These are phyloP conservation scores for Siniperca undulata DNA, from an alignment of 2,797 vertebrate genomes.

Conservation along the genomic window DNA sequence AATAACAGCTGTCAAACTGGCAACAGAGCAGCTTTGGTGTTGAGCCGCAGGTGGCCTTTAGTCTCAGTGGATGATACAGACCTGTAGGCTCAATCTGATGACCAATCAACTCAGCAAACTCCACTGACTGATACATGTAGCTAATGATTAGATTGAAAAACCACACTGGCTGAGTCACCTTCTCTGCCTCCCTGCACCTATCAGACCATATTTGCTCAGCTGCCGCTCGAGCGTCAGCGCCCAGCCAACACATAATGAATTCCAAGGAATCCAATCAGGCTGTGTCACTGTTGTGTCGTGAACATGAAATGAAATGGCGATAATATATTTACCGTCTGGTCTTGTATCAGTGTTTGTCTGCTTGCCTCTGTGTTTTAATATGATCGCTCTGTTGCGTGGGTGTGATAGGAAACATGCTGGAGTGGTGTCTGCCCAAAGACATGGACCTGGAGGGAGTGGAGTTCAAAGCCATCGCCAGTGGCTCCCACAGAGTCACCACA, in stretches of 20 bases:
- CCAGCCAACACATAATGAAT: slow-evolving; percentile 35
- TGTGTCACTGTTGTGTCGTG: slow-evolving; percentile 9
- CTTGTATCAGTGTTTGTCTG: slow-evolving; percentile 26
- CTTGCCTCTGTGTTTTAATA: slow-evolving; percentile 12
- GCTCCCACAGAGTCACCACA: slow-evolving; percentile 94
- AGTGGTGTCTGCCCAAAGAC: slow-evolving; percentile 96
- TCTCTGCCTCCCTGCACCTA: slow-evolving; percentile 40
- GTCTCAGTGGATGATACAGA: slow-evolving; percentile 3
- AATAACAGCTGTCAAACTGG: slow-evolving; percentile 29
- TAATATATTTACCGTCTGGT: slow-evolving; percentile 11
- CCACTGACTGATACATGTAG: neutral
- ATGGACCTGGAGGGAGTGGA: slow-evolving; percentile 95
- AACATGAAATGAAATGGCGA: slow-evolving; percentile 4
- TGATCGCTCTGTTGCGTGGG: slow-evolving; percentile 38
- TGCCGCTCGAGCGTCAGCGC: slow-evolving; percentile 34
- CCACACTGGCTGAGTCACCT: slow-evolving; percentile 64
- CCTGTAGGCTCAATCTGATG: neutral
- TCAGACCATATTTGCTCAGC: slow-evolving; percentile 68
- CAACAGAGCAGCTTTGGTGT: slow-evolving; percentile 2
- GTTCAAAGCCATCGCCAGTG: slow-evolving; percentile 97
- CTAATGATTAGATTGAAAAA: slow-evolving; percentile 39
- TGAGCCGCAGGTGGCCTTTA: slow-evolving; percentile 18
- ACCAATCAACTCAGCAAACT: neutral
- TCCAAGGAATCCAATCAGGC: slow-evolving; percentile 31
- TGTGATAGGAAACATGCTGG: slow-evolving; percentile 93